A percentile compares a stretch with the other conserved stretches of the same genome.
These are phyloP conservation scores for Cinclus cinclus DNA, from an alignment of 2,113 vertebrate genomes.

Conservation along the genomic window DNA sequence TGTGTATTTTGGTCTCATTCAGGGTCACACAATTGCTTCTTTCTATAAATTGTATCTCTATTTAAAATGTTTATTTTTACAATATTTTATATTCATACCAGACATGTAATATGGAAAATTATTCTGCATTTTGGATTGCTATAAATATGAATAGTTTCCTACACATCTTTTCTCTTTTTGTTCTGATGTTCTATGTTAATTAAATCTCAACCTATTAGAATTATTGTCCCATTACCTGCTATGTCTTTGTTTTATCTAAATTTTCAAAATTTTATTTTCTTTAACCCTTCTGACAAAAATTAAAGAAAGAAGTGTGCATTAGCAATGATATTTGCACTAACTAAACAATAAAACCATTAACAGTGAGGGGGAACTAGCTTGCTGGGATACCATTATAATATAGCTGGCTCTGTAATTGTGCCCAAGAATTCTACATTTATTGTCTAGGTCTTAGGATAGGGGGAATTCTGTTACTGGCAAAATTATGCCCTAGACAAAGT, in stretches of 20 bases:
- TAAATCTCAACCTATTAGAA: neutral
- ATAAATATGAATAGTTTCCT: neutral
- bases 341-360: neutral
- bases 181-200: neutral
- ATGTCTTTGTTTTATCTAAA: neutral
- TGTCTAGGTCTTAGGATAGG: neutral
- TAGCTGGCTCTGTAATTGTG: neutral
- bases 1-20: neutral
- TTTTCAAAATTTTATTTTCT: neutral
- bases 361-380: neutral
- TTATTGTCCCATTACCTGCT: neutral
- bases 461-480: neutral
- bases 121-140: neutral
- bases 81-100: neutral
- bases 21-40: neutral
- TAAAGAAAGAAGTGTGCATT: neutral
- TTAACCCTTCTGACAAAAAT: neutral
- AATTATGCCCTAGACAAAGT: neutral
- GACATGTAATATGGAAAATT: neutral
- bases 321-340: neutral
- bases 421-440: neutral
- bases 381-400: neutral
- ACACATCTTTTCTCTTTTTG: neutral
- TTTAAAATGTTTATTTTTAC: neutral
- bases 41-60: neutral